phyloP scores from a whole-genome alignment of 2,113 vertebrate species.

The Bostrychus sinensis region DNA sequence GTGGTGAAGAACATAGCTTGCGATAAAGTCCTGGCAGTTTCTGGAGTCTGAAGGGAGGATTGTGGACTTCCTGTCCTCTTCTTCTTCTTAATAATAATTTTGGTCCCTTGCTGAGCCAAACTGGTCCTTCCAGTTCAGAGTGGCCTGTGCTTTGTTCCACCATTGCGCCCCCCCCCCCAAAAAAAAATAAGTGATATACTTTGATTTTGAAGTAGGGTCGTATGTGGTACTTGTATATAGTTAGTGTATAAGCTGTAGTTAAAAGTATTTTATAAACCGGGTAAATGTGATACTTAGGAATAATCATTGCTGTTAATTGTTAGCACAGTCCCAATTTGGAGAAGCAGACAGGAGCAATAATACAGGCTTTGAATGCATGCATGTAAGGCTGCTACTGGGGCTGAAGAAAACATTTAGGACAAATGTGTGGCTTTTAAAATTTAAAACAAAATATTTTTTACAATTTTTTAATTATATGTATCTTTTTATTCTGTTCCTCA shows the following conservation, averaged over 20 bases:
- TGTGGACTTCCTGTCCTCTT: slow-evolving; percentile 52
- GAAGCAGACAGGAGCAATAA: too few species aligned
- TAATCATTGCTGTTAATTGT: too few species aligned
- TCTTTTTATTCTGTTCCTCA: too few species aligned
- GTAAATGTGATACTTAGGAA: too few species aligned
- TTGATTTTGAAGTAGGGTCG: not conserved
- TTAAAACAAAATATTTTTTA: too few species aligned
- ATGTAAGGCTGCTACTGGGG: too few species aligned
- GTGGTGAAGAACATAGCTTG: too few species aligned
- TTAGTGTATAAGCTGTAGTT: not conserved
- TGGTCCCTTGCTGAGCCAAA: slow-evolving; percentile 28
- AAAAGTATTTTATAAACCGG: not conserved
- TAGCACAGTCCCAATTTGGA: too few species aligned
- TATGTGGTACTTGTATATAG: slow-evolving; percentile 7
- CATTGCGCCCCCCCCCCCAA: slow-evolving; percentile 10
- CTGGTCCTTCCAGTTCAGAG: slow-evolving; percentile 13
- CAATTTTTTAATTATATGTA: too few species aligned
- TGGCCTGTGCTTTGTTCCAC: slow-evolving; percentile 40
- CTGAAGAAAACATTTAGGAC: too few species aligned
- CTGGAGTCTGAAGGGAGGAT: slow-evolving; percentile 30
- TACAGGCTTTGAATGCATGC: too few species aligned
- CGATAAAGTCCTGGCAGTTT: slow-evolving; percentile 57
- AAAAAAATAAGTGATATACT: slow-evolving; percentile 3
- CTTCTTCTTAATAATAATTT: slow-evolving; percentile 4
- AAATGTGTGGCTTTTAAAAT: too few species aligned